Evolutionary conservation across 1,140 invertebrate species (phyloP), one percentile per base, ranked within the genome.

Genomic region (Idris sp.): DNA sequence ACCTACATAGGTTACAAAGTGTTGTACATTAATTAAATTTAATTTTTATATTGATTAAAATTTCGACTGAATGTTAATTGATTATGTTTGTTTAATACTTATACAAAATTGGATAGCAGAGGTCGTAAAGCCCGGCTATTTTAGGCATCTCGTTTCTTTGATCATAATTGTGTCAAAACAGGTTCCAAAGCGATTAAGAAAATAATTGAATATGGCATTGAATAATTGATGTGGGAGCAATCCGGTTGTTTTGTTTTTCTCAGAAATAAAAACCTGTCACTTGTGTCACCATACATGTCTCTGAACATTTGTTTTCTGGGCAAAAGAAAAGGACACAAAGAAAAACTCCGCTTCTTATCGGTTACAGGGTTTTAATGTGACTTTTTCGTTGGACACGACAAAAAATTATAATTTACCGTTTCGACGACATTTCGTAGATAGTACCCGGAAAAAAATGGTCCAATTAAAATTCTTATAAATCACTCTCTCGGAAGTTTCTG

Each of bases 141-240:
- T 56, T 43, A 14, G 35, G 35, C 26, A 49, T 15, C 31, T 58
- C 51, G 35, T 49, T 56, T 35, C 6, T 69, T 59, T 51, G 9
- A 61, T 69, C 48, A 69, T 59, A 69, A 69, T 69, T 61, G 54
- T 69, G 54, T 69, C 65, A 61, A 53, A 69, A 69, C 65, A 69
- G 65, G 65, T 69, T 69, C 22, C 19, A 31, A 53, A 18, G n/a
- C 67, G 67, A 71, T 71, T 71, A 71, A 61, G 46, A 54, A 62
- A 61, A 71, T 68, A 68, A 68, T 68, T 58, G 64, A 68, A 68
- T 68, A 41, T 48, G 41, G 51, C 64, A 53, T 56, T 68, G 64
- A 68, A 68, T 68, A 68, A 68, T 68, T 68, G 53, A 68, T 68
- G 51, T 58, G 64, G 35, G 53, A 58, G 64, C 62, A 68, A 28